Percentiles rank a stretch among this genome's conserved stretches.
Conservation (phyloP, 64 coral and sea anemone species). For the Actinia tenebrosa region DNA sequence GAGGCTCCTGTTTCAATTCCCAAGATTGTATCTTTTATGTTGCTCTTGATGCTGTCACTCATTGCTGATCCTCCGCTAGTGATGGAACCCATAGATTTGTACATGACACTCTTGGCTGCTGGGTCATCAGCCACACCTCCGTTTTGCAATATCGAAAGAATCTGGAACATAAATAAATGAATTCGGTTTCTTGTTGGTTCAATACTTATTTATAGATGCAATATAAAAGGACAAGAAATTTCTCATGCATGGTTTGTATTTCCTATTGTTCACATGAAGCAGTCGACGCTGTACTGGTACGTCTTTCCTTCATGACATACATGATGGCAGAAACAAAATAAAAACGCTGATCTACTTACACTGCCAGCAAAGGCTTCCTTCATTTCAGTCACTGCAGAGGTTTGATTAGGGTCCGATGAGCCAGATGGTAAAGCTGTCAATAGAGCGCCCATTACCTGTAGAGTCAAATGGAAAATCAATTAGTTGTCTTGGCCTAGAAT, state of each 20-base stretch:
- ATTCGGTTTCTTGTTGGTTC: too few species aligned
- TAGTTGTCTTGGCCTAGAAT: too few species aligned
- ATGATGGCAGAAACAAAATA: too few species aligned
- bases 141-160: not conserved
- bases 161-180: not conserved
- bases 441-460: constrained; percentile 12
- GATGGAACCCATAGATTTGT: constrained; percentile 8
- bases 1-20: not conserved
- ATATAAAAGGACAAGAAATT: too few species aligned
- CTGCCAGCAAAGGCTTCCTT: constrained; percentile 5
- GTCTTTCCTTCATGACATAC: too few species aligned
- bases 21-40: not conserved
- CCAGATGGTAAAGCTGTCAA: not conserved
- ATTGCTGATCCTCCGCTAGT: constrained; percentile 8
- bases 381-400: not conserved
- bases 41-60: not conserved
- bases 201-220: too few species aligned
- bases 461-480: not conserved
- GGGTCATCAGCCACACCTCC: constrained; percentile 16
- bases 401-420: not conserved
- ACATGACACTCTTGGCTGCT: constrained; percentile 10
- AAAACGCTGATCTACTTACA: not conserved
- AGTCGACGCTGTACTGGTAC: too few species aligned
- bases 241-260: too few species aligned
- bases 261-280: too few species aligned